Conservation (phyloP, 2,113 vertebrate species). For the Vidua chalybeata region DNA sequence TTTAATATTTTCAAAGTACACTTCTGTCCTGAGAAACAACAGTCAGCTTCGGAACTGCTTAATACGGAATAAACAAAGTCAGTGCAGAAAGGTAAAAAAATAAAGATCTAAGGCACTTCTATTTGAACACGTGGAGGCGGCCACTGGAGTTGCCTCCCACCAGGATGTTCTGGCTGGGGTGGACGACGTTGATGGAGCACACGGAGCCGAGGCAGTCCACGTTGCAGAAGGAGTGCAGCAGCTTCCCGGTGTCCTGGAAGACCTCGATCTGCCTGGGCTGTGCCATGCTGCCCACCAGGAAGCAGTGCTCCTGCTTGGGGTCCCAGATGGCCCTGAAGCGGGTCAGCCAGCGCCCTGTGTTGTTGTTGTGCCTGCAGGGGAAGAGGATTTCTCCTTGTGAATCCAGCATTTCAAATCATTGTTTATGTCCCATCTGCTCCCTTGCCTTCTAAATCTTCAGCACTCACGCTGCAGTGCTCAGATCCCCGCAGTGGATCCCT, state of each 20-base stretch:
- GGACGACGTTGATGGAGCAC: constrained; percentile 80
- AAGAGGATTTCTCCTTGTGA: rapidly evolving
- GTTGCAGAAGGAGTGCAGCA: constrained; percentile 71
- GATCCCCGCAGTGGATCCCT: not conserved
- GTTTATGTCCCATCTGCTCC: not conserved
- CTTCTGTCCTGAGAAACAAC: constrained; percentile 4
- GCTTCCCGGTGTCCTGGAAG: constrained; percentile 77
- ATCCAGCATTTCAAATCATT: rapidly evolving
- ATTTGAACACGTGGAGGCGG: constrained; percentile 80
- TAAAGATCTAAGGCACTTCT: not conserved
- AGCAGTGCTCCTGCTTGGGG: constrained; percentile 85
- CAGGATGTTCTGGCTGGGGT: constrained; percentile 78
- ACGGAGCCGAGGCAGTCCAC: constrained; percentile 73
- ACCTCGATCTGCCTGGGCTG: constrained; percentile 74
- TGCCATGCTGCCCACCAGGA: constrained; percentile 81
- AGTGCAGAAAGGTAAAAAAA: not conserved
- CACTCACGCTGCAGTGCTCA: not conserved
- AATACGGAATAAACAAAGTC: rapidly evolving
- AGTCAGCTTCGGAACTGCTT: not conserved
- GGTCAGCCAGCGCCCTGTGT: constrained; percentile 80
- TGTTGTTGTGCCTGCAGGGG: constrained; percentile 72
- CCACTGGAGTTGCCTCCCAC: constrained; percentile 84
- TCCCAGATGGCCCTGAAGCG: constrained; percentile 87
- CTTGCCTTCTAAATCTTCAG: not conserved
- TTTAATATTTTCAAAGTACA: not conserved